phyloP scores from a whole-genome alignment of 1,140 invertebrate genomes.

The Zaprionus davidi region DNA sequence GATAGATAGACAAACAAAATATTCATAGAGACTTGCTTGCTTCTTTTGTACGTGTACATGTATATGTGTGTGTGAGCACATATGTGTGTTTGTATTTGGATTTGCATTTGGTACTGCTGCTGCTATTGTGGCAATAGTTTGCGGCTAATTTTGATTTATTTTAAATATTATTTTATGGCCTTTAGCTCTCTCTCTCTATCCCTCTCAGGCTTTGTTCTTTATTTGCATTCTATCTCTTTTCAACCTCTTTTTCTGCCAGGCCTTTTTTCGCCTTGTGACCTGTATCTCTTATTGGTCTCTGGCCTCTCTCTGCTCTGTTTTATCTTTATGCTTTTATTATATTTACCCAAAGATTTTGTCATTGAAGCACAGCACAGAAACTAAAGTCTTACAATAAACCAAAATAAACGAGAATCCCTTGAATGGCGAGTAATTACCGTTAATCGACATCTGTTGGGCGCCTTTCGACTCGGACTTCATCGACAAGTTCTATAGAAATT shows the following conservation, averaged over 20 bases:
- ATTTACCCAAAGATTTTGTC: not conserved
- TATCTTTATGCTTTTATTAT: not conserved
- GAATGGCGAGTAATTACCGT: not conserved
- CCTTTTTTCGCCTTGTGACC: not conserved
- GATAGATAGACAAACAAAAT: conserved; percentile 27
- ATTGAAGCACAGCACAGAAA: not conserved
- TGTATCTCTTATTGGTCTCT: not conserved
- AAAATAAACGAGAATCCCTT: not conserved
- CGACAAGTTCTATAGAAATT: conserved; percentile 17
- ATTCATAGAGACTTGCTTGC: conserved; percentile 12
- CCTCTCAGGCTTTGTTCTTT: too few relatives aligned
- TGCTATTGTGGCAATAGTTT: conserved; percentile 36
- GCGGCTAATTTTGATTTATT: conserved; percentile 72
- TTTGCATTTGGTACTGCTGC: conserved; percentile 11
- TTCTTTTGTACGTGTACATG: not conserved
- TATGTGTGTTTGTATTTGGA: not conserved
- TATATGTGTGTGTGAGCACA: not conserved
- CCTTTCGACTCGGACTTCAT: not conserved
- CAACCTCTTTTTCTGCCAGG: not conserved
- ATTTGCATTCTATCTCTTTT: too few relatives aligned
- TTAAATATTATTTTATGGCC: conserved; percentile 71
- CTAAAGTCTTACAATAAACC: not conserved
- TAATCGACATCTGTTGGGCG: conserved; percentile 11
- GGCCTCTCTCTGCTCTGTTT: not conserved
- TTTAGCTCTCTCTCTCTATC: not conserved